Evolutionary conservation across 2,797 vertebrate species (phyloP).

Genomic region (Danio jaintianensis): DNA sequence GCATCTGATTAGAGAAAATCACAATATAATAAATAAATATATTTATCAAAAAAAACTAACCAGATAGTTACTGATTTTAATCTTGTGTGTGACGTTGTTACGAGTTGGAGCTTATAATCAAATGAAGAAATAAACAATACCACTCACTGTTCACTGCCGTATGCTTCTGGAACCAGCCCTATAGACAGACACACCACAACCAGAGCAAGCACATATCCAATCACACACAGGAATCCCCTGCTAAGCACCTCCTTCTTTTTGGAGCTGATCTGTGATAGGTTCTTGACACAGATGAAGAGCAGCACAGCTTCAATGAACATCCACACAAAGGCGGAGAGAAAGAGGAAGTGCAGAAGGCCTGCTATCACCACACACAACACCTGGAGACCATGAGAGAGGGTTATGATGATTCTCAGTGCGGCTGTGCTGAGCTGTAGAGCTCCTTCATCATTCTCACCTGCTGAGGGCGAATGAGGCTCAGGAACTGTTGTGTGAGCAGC

Average conservation of each 20-base stretch:
- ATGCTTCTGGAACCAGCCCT: constrained; percentile 67
- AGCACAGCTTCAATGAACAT: constrained; percentile 82
- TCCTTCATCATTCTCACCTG: constrained; percentile 53
- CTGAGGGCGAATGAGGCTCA: background rate
- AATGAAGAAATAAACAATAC: background rate
- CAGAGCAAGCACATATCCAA: constrained; percentile 79
- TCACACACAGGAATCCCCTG: constrained; percentile 68
- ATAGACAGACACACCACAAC: constrained; percentile 76
- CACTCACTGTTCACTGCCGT: constrained; percentile 67
- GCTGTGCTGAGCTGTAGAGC: background rate
- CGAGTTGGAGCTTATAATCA: too few relatives aligned
- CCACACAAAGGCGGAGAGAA: constrained; percentile 81
- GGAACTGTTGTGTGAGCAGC: constrained; percentile 68
- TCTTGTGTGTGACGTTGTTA: too few relatives aligned
- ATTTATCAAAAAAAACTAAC: too few relatives aligned
- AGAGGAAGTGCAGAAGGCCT: constrained; percentile 78
- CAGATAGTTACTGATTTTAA: too few relatives aligned
- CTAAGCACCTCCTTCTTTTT: constrained; percentile 72
- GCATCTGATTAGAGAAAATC: background rate
- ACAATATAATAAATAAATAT: too few relatives aligned
- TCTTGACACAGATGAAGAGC: constrained; percentile 77
- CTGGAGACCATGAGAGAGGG: constrained; percentile 65
- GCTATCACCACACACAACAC: constrained; percentile 76
- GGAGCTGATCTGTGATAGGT: constrained; percentile 80
- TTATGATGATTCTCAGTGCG: background rate